Evolutionary conservation across 2,113 vertebrate genomes (phyloP).

Genomic region (Microcebus lehilahytsara): DNA sequence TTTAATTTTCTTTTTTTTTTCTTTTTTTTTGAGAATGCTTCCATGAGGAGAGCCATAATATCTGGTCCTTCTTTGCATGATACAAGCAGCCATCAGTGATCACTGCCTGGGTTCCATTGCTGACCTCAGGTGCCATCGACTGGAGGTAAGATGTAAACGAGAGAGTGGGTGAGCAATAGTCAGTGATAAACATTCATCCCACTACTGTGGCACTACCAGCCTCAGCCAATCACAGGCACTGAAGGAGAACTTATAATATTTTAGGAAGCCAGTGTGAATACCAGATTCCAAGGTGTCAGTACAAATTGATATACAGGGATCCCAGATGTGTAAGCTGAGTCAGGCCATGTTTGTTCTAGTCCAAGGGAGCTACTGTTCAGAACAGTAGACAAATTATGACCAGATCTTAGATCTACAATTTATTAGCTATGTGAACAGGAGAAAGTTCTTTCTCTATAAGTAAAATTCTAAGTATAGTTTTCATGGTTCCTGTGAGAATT

Average conservation of each 20-base stretch:
- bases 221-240: neutral
- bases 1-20: neutral
- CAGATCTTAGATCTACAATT: neutral
- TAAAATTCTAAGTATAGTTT: neutral
- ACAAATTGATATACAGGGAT: neutral
- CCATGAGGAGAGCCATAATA: neutral
- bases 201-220: too few species aligned
- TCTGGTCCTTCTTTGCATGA: neutral
- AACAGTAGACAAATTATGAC: neutral
- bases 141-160: neutral
- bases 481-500: neutral
- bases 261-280: neutral
- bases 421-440: neutral
- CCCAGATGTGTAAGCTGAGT: rapidly evolving
- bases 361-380: neutral
- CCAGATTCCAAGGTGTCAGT: neutral
- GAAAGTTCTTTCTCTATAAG: neutral
- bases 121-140: neutral
- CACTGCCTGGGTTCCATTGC: neutral
- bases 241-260: neutral
- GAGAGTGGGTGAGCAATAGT: neutral
- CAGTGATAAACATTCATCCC: neutral
- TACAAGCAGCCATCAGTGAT: neutral
- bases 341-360: neutral
- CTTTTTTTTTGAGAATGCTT: neutral